Percentiles rank a stretch among this genome's conserved stretches.
Conservation (phyloP, 2,888 invertebrate genomes). For the Acronicta alni region DNA sequence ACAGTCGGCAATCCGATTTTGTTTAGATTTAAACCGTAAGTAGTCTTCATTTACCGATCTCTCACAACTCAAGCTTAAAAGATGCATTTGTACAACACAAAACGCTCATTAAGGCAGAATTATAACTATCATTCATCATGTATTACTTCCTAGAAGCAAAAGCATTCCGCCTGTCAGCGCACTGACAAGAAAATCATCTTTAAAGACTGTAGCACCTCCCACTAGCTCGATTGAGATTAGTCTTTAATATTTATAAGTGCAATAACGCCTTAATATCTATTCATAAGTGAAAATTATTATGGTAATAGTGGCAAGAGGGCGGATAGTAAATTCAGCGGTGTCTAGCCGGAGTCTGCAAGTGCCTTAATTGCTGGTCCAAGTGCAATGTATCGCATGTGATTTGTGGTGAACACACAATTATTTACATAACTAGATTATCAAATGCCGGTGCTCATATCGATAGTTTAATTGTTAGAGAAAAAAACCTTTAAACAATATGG, state of each 20-base stretch:
- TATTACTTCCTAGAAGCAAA: slow-evolving; percentile 72
- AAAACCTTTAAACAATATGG: no score
- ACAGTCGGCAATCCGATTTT: slow-evolving; percentile 7
- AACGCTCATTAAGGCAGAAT: slow-evolving; percentile 75
- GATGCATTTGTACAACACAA: slow-evolving; percentile 68
- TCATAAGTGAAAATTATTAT: slow-evolving; percentile 89
- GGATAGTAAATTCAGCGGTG: slow-evolving; percentile 76
- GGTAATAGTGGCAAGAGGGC: slow-evolving; percentile 85
- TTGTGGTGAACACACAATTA: slow-evolving; percentile 41
- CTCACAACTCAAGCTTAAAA: slow-evolving; percentile 51
- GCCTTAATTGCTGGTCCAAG: slow-evolving; percentile 74
- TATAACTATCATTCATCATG: slow-evolving; percentile 76
- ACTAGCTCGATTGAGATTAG: slow-evolving; percentile 70
- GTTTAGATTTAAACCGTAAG: slow-evolving; percentile 24
- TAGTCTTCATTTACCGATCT: slow-evolving; percentile 22
- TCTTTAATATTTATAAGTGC: slow-evolving; percentile 87
- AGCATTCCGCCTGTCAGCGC: slow-evolving; percentile 75
- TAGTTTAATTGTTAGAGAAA: not conserved
- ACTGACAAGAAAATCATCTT: slow-evolving; percentile 79
- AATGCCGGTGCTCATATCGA: slow-evolving; percentile 13
- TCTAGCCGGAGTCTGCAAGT: slow-evolving; percentile 60
- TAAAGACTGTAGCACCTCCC: slow-evolving; percentile 71
- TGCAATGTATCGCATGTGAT: slow-evolving; percentile 57
- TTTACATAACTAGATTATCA: slow-evolving; percentile 37
- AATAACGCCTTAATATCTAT: slow-evolving; percentile 87